A percentile compares a stretch with the other conserved stretches of the same genome.
Conservation (phyloP, 2,113 vertebrate species). For the Synodontis membranacea region DNA sequence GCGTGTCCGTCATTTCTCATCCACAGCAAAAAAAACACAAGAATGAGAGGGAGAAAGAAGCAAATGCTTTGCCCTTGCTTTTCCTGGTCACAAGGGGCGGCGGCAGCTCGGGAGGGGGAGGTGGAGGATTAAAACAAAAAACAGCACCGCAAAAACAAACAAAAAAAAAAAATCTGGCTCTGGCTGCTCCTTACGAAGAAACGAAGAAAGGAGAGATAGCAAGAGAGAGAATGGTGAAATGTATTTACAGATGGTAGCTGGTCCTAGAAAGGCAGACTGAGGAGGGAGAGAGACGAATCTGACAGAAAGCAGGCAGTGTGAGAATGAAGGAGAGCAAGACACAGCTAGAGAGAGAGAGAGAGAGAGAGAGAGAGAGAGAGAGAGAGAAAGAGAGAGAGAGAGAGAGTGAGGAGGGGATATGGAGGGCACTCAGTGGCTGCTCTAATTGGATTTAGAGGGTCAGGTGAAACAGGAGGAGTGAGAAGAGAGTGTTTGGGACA, state of each 20-base stretch:
- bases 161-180: background rate
- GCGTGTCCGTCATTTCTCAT: slow-evolving; percentile 59
- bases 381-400: slow-evolving; percentile 2
- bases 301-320: slow-evolving; percentile 11
- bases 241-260: slow-evolving; percentile 34
- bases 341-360: background rate
- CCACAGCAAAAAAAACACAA: slow-evolving; percentile 1
- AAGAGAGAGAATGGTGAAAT: slow-evolving; percentile 1
- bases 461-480: slow-evolving; percentile 39
- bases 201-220: slow-evolving; percentile 21
- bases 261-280: slow-evolving; percentile 10
- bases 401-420: background rate
- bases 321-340: background rate
- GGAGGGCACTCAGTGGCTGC: slow-evolving; percentile 31
- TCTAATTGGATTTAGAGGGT: slow-evolving; percentile 55
- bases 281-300: slow-evolving; percentile 14
- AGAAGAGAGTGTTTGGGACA: background rate
- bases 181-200: slow-evolving; percentile 17
- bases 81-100: slow-evolving; percentile 44
- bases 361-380: background rate
- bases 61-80: slow-evolving; percentile 28
- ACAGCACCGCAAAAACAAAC: background rate
- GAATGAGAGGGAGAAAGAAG: background rate
- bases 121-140: slow-evolving; percentile 21
- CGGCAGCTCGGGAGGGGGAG: slow-evolving; percentile 31